Evolutionary conservation across 2,113 vertebrate species (phyloP).

Genomic region (Pollachius pollachius): DNA sequence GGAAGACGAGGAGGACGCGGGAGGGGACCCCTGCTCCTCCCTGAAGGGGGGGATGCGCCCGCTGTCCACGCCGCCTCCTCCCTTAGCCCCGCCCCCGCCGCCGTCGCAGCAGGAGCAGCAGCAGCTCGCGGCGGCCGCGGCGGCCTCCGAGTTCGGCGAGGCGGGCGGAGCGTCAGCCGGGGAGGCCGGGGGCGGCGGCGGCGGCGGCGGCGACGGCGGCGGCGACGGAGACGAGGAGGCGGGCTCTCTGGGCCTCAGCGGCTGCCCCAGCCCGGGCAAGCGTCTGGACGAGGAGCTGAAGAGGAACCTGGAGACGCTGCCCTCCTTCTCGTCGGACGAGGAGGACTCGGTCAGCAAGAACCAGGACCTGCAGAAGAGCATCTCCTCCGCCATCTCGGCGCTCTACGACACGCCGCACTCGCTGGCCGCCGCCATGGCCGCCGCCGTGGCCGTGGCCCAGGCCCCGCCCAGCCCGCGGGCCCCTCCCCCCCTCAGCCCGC

Average conservation of each 20-base stretch:
- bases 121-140: not conserved
- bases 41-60: slow-evolving; percentile 64
- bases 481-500: slow-evolving; percentile 52
- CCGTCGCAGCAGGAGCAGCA: slow-evolving; percentile 3
- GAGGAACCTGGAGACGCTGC: slow-evolving; percentile 85
- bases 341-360: slow-evolving; percentile 91
- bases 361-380: slow-evolving; percentile 90
- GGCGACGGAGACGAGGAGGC: slow-evolving; percentile 61
- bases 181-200: not conserved
- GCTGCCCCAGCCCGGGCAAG: slow-evolving; percentile 83
- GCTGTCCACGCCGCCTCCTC: slow-evolving; percentile 50
- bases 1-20: not conserved
- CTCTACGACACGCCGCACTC: slow-evolving; percentile 85
- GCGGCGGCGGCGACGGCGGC: not conserved
- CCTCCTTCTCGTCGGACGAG: slow-evolving; percentile 90
- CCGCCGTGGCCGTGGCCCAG: slow-evolving; percentile 43
- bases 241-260: slow-evolving; percentile 73
- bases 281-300: slow-evolving; percentile 87
- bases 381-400: slow-evolving; percentile 88
- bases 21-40: slow-evolving; percentile 46
- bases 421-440: slow-evolving; percentile 54
- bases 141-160: not conserved
- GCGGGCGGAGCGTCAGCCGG: not conserved
- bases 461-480: slow-evolving; percentile 48
- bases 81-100: slow-evolving; percentile 40